Percentiles rank a stretch among this genome's conserved stretches.
These are phyloP conservation scores for Diplodus sargus DNA, from an alignment of 2,797 vertebrate genomes.

Conservation along the genomic window DNA sequence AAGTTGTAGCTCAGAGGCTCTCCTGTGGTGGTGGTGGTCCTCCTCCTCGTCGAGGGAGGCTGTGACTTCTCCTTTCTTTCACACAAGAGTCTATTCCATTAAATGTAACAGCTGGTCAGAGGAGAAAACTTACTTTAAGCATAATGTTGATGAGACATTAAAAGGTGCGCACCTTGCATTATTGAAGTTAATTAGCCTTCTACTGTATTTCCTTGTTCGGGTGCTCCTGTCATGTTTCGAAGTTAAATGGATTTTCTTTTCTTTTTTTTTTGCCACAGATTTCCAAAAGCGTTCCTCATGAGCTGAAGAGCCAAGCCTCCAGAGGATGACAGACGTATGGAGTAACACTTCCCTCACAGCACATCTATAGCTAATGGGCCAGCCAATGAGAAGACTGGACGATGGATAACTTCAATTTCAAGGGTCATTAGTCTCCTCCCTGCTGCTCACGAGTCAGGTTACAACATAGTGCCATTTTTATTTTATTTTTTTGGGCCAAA, in stretches of 20 bases:
- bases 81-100: not conserved
- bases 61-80: conserved; percentile 43
- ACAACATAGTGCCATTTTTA: not conserved
- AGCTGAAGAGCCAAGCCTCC: not conserved
- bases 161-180: not conserved
- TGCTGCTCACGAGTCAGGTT: conserved; percentile 4
- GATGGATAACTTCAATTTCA: conserved; percentile 11
- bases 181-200: not conserved
- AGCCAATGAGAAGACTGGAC: conserved; percentile 45
- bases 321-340: conserved; percentile 6
- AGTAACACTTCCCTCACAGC: not conserved
- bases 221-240: conserved; percentile 35
- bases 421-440: conserved; percentile 56
- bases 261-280: not conserved
- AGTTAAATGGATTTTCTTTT: not conserved
- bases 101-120: not conserved
- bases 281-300: not conserved
- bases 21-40: conserved; percentile 34
- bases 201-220: not conserved
- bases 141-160: not conserved
- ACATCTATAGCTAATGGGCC: not conserved
- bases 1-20: conserved; percentile 33
- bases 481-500: not conserved
- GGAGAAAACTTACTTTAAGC: not conserved
- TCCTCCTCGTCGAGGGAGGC: conserved; percentile 62